Evolutionary conservation across 2,797 vertebrate species (phyloP), one percentile per base, ranked within the genome.

Genomic region (Etheostoma nigrum): DNA sequence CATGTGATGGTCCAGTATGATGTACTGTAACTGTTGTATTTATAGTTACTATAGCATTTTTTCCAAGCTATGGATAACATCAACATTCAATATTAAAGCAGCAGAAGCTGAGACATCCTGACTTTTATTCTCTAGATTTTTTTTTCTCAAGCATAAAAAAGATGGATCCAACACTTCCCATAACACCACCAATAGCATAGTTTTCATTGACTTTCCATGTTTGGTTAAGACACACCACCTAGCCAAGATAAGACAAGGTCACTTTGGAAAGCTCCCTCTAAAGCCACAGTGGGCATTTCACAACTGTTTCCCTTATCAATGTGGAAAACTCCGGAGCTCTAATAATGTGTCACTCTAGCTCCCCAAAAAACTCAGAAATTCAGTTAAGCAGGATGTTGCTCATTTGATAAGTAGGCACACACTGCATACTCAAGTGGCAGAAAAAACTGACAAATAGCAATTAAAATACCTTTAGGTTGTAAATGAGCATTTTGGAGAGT

Each of bases 321-420:
- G 42, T 66, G 45, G 68, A 33, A 68, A 62, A 67, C 47, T 55
- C 44, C 54, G 49, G 59, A 59, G 47, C 18, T 55, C 16, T 5
- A 47, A 78, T 23, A 40, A 21, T 57, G 61, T 59, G 47, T 81
- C 44, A 76, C 36, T 79, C 7, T 18, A 40, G 42, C 47, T 80
- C 66, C 40, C 49, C 45, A 62, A 5, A 69, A 76, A 77, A 69
- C 16, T 74, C 44, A 59, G 33, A 67, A 64, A 59, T 54, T 66
- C 30, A 74, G 42, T 49, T 44, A 44, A 67, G 64, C 33, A 52
- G 27, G 42, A 48, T 79, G 69, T 80, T 77, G 59, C 74, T 83
- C 88, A 82, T 81, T 30, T 74, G 71, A 79, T 61, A 66, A 76
- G 57, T 62, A 36, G 55, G 64, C 70, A 16, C 47, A 51, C 16